Evolutionary conservation across 2,797 vertebrate species (phyloP), one percentile per base, ranked within the genome.

Genomic region (Acrossocheilus wenchowensis): DNA sequence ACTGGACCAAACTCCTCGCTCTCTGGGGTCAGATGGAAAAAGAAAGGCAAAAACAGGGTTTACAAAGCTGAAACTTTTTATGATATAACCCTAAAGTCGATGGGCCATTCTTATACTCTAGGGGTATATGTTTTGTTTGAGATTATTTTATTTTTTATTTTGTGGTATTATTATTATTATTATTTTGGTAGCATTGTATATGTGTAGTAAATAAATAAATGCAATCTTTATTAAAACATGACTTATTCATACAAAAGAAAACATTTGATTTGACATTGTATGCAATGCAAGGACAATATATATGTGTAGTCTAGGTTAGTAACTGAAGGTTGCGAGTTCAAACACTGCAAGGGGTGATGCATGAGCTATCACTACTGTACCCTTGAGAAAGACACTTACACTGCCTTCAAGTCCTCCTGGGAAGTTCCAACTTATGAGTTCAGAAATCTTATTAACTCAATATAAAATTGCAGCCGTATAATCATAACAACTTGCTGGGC

Each of bases 1-100:
- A 97, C 93, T 0, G 98, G 98, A 45, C 98, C 98, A 78, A 97
- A 98, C 92, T 97, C 96, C 85, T 97, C 95, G 86, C 87, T 96
- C 91, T 98, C 97, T 99, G 89, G 79, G 88, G 87, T 73, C 3
- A 79, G 5, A 57, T 6, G 78, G 15, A 72, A 81, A 64, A 87
- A 80, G 0, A 50, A 68, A 85, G 15, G 50, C 36, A 15, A 39
- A 60, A 45, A 52, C 21, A 4, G 2, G 3, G 0, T 78, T 26
- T 9, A 68, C 30, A 68, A 68, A 68, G 30, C 15, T 68, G 15
- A 36, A 36, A 50, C 4, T 19, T 30, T 15, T 50, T 15, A 15
- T 52, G 6, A 8, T n/a, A 48, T n/a, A 48, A 8, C 6, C n/a
- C 2, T 30, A 43, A 74, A 43, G 15, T 8, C 23, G 36, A 23